phyloP scores from a whole-genome alignment of 2,797 vertebrate genomes.

The Myripristis murdjan region DNA sequence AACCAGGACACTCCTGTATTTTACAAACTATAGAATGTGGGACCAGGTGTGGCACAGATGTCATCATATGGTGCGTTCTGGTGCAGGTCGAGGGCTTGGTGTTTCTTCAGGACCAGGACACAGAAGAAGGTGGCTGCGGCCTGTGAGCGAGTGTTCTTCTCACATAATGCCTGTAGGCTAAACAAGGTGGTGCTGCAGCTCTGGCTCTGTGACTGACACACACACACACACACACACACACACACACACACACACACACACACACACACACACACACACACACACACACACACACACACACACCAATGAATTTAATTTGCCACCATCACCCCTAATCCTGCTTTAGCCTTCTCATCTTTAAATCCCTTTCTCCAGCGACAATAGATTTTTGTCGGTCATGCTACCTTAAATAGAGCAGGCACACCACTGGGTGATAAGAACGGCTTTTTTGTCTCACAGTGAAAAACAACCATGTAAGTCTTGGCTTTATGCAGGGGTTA shows the following conservation, averaged over 20 bases:
- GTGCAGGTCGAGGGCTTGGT: slow-evolving; percentile 89
- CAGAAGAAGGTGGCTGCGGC: slow-evolving; percentile 93
- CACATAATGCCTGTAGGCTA: slow-evolving; percentile 91
- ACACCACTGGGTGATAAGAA: background rate
- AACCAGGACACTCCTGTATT: slow-evolving; percentile 9
- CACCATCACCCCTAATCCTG: slow-evolving; percentile 33
- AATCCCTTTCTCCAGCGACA: slow-evolving; percentile 31
- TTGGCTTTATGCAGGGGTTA: background rate
- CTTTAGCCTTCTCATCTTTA: slow-evolving; percentile 19
- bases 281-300: slow-evolving; percentile 13
- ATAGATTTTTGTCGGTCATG: slow-evolving; percentile 17
- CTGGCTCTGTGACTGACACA: slow-evolving; percentile 59
- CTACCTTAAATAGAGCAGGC: background rate
- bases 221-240: slow-evolving; percentile 15
- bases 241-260: slow-evolving; percentile 8
- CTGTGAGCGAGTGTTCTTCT: slow-evolving; percentile 87
- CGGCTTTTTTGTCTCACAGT: background rate
- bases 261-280: slow-evolving; percentile 8
- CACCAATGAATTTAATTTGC: slow-evolving; percentile 28
- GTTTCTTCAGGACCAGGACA: slow-evolving; percentile 93
- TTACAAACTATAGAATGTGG: slow-evolving; percentile 80
- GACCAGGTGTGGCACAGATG: slow-evolving; percentile 91
- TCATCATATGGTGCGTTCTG: slow-evolving; percentile 92
- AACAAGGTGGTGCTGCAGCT: slow-evolving; percentile 62
- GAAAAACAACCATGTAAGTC: background rate